Base-by-base conservation (phyloP, 2,888 invertebrate genomes). In the Biston stratarius region DNA sequence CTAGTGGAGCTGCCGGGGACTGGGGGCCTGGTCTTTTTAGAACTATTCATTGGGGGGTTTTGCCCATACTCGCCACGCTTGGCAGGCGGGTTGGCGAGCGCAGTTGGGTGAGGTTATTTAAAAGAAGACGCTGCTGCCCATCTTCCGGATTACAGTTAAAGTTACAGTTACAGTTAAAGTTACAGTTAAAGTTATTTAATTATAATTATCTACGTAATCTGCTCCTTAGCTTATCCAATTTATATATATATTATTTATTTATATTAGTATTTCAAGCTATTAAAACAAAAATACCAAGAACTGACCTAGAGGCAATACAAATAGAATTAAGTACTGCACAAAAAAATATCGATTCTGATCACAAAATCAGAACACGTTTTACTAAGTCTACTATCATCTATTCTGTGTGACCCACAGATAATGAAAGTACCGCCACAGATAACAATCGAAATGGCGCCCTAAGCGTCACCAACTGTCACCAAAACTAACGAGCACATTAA, bases 391-490 rank as follows among this genome's bases (percentile, higher is more conserved):
- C 66, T 67, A 45, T 14, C 10, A 6, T 15, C 5, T 59, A 67
- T 58, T 58, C 62, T 62, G 34, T 83, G 81, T 88, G 83, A 84
- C 84, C 84, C 81, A 85, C 72, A 59, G 74, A 73, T 72, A 72
- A 83, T 81, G 79, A 81, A 82, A 82, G 81, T 83, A 77, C 77
- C 84, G 78, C 77, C 79, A 78, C 77, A 79, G 92, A 92, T 92
- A 91, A 88, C 78, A 81, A 93, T 93, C 92, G 83, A 86, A 80
- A 87, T 88, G 92, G 92, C 92, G 92, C 93, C 93, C 82, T 68
- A 83, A 85, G 86, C 88, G 92, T 91, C 88, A 91, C 86, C 83
- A 79, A 84, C 84, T 91, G 90, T 91, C 92, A 91, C 84, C 81
- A 74, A 85, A 85, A 83, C 83, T 84, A 91, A 91, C 89, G 91